These are phyloP conservation scores for Troglohyphantes excavatus DNA, from an alignment of 2,888 invertebrate species.

Conservation along the genomic window DNA sequence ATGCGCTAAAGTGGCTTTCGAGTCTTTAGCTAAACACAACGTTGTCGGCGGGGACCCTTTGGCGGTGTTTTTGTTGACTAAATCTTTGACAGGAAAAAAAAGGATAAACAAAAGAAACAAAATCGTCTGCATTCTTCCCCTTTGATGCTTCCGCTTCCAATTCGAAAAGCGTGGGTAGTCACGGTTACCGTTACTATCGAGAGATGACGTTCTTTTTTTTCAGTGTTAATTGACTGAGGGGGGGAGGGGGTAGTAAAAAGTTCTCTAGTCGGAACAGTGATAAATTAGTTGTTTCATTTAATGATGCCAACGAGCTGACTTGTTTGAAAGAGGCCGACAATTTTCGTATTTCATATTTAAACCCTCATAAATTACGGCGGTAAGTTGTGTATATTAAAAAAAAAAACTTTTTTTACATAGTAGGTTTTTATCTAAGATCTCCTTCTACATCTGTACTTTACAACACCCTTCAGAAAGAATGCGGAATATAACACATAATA, in stretches of 20 bases:
- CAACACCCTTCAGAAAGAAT: too few relatives aligned
- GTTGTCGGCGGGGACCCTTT: too few relatives aligned
- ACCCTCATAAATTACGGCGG: not conserved
- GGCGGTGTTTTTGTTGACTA: too few relatives aligned
- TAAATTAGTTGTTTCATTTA: not conserved
- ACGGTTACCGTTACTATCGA: not conserved
- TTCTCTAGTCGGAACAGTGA: conserved; percentile 1
- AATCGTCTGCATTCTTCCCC: not conserved
- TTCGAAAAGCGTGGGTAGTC: conserved; percentile 6
- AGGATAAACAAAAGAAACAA: not conserved
- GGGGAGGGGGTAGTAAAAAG: not conserved
- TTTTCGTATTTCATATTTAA: not conserved
- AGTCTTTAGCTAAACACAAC: too few relatives aligned
- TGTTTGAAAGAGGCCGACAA: not conserved
- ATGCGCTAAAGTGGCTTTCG: too few relatives aligned
- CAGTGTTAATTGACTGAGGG: not conserved
- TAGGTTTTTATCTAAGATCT: too few relatives aligned
- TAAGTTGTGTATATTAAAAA: not conserved
- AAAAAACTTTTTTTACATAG: not conserved
- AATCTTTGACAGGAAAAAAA: too few relatives aligned
- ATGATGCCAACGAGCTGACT: not conserved
- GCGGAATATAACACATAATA: too few relatives aligned
- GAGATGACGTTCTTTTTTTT: not conserved
- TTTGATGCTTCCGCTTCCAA: not conserved
- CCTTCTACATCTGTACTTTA: too few relatives aligned